Base-by-base conservation (phyloP, 23 tunicate species). In the Ascidia mentula region DNA sequence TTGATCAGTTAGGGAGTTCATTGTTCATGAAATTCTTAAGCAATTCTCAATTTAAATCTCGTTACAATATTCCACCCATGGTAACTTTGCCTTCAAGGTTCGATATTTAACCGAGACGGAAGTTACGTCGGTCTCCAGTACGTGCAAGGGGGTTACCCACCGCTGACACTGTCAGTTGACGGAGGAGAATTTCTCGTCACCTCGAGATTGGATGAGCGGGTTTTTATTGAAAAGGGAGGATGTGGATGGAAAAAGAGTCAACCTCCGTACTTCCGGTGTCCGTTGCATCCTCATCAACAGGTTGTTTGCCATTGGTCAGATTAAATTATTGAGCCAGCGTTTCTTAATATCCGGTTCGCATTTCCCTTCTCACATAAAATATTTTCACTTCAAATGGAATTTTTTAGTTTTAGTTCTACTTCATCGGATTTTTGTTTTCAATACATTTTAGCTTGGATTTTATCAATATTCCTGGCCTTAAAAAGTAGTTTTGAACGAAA, bases 141-240 rank as follows among this genome's bases (percentile, higher is more conserved):
- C 59, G 78, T 87, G 37, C 92, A 87, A 37, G 97, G 97, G 17
- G 97, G 97, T 20, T 92, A 92, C 69, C 97, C 97, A 34, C 97
- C 97, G 15, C 70, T 92, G 69, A 61, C 82, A 30, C 31, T 92
- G 31, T 31, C 59, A 6, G 35, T 86, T 12, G 30, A 60, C 22
- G 69, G 78, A 30, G 86, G 86, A 31, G 12, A 45, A 17, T 87
- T 92, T 79, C 18, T 82, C 24, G 90, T 92, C 1, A 40, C 39
- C 0, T 89, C 97, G 13, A 39, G 97, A 38, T 92, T 92, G 17
- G 97, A 92, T 65, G 89, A 83, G 38, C 45, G 84, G 37, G 33
- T 39, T 15, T 87, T 87, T 32, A 82, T 74, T 22, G 86, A 40
- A 8, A 87, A 83, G 75, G 92, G 82, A 1, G 92, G 92, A 9